phyloP scores from a whole-genome alignment of 2,113 vertebrate genomes.

The Hymenochirus boettgeri region DNA sequence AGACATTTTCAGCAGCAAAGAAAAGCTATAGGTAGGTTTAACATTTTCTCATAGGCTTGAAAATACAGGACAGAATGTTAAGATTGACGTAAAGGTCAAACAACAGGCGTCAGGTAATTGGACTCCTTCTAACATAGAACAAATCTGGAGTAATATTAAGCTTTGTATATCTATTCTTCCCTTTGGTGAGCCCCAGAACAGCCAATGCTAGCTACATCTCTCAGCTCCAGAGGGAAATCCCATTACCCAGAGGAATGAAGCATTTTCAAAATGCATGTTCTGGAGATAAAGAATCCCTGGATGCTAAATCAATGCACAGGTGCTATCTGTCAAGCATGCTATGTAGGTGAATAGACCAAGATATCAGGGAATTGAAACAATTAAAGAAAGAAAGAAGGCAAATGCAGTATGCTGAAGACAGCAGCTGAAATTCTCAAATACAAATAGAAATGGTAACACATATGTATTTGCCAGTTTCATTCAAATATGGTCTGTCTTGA shows the following conservation, averaged over 20 bases:
- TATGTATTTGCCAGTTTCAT: too few relatives aligned
- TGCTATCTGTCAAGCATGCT: background rate
- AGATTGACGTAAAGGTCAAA: background rate
- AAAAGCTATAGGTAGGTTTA: background rate
- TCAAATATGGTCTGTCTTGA: too few relatives aligned
- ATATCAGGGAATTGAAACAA: slow-evolving; percentile 5
- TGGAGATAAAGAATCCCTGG: background rate
- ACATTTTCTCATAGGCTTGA: background rate
- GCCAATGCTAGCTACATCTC: background rate
- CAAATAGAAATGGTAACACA: too few relatives aligned
- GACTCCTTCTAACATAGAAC: background rate
- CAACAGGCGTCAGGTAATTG: background rate
- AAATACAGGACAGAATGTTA: background rate
- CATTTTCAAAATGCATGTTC: slow-evolving; percentile 1
- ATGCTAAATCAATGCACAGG: slow-evolving; percentile 3
- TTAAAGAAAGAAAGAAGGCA: background rate
- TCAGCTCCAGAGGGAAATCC: background rate
- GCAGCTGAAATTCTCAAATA: background rate
- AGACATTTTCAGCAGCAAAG: background rate
- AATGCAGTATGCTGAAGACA: background rate
- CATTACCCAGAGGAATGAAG: slow-evolving; percentile 3
- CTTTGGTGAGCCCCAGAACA: background rate
- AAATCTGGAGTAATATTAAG: background rate
- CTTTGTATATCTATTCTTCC: background rate
- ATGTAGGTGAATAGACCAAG: slow-evolving; percentile 4